A percentile compares a stretch with the other conserved stretches of the same genome.
phyloP scores from a whole-genome alignment of 2,888 invertebrate species.

The Labia minor region DNA sequence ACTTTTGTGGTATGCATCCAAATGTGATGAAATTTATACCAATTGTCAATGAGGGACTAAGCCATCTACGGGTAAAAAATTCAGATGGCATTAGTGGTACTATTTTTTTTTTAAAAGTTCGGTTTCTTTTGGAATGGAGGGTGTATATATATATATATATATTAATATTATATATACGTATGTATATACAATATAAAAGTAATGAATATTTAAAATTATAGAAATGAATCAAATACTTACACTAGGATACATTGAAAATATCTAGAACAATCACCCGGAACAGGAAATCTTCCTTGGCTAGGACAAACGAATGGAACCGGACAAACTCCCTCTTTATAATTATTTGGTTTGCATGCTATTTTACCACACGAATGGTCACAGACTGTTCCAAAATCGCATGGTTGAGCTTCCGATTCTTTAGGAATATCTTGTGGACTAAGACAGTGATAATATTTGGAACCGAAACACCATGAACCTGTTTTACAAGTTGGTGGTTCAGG shows the following conservation, averaged over 20 bases:
- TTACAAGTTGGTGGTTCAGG: background rate
- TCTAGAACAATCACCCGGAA: background rate
- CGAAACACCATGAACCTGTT: background rate
- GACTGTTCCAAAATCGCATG: background rate
- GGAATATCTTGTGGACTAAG: background rate
- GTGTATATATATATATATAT: too few species aligned
- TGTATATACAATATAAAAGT: too few species aligned
- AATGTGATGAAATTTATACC: too few species aligned
- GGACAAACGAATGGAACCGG: background rate
- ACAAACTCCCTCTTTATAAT: background rate
- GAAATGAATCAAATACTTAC: background rate
- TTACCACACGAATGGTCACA: background rate
- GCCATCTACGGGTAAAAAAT: too few species aligned
- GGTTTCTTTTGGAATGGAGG: too few species aligned
- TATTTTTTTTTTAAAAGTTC: too few species aligned
- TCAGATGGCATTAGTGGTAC: too few species aligned
- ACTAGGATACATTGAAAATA: background rate
- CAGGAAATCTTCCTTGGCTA: background rate
- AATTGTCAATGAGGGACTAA: too few species aligned
- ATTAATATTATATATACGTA: too few species aligned
- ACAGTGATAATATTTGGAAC: background rate
- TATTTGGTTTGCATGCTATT: background rate
- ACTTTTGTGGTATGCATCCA: too few species aligned
- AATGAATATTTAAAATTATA: too few species aligned
- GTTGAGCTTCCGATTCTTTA: background rate